Evolutionary conservation across 2,113 vertebrate genomes (phyloP).

Genomic region (Gnathonemus echidnorhynchus): DNA sequence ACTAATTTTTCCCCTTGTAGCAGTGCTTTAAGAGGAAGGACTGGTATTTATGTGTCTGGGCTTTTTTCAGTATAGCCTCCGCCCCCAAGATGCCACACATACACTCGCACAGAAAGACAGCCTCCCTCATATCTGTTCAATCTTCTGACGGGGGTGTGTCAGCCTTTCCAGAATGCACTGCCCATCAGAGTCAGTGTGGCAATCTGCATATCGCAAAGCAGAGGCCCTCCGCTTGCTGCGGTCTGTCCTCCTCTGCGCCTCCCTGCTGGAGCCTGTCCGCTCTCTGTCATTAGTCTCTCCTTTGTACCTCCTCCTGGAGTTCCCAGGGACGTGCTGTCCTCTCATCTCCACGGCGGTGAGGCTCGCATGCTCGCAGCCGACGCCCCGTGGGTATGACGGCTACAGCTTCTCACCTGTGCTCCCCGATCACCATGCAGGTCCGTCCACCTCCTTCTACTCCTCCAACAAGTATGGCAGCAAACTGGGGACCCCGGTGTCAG

Average conservation of each 20-base stretch:
- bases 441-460: slow-evolving; percentile 86
- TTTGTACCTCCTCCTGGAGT: background rate
- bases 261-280: background rate
- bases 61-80: background rate
- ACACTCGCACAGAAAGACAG: background rate
- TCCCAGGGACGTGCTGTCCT: background rate
- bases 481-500: slow-evolving; percentile 72
- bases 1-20: background rate
- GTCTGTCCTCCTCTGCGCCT: background rate
- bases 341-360: background rate
- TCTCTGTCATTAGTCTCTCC: background rate
- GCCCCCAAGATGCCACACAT: background rate
- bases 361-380: background rate
- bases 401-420: background rate
- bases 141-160: background rate
- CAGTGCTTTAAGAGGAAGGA: background rate
- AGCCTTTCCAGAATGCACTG: background rate
- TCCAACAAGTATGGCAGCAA: slow-evolving; percentile 80
- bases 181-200: background rate
- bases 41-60: background rate
- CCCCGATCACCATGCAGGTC: slow-evolving; percentile 57
- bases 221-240: background rate
- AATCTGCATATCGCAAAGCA: background rate
- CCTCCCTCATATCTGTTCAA: background rate
- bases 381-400: background rate